Conservation (phyloP, 2,113 vertebrate species). For the Gambusia affinis region DNA sequence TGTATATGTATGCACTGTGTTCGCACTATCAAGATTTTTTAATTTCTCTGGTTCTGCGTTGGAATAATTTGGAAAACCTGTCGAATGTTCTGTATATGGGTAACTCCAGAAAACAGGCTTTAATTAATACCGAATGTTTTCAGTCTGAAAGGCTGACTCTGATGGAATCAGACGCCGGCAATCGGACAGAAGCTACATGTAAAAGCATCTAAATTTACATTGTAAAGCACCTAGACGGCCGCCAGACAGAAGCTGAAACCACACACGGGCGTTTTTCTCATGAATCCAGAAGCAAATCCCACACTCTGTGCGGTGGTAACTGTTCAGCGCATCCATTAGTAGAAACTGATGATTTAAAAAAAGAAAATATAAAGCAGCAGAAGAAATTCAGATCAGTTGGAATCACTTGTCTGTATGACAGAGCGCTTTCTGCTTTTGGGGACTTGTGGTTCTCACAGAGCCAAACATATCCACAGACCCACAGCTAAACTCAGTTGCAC, state of each 20-base stretch:
- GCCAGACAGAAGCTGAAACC: constrained; percentile 83
- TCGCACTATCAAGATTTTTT: constrained; percentile 67
- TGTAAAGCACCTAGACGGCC: constrained; percentile 48
- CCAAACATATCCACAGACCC: constrained; percentile 58
- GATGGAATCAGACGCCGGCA: constrained; percentile 49
- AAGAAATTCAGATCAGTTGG: constrained; percentile 52
- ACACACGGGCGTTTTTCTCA: constrained; percentile 55
- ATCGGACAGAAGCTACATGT: constrained; percentile 57
- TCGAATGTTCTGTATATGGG: constrained; percentile 77
- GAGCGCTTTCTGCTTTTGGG: constrained; percentile 62
- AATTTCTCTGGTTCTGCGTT: constrained; percentile 58
- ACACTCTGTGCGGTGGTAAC: constrained; percentile 95
- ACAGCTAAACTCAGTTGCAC: constrained; percentile 83
- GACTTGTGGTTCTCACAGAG: constrained; percentile 53
- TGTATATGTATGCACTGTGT: constrained; percentile 80
- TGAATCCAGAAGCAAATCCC: constrained; percentile 59
- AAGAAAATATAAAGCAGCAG: not conserved
- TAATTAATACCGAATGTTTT: constrained; percentile 75
- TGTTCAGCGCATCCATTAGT: constrained; percentile 84
- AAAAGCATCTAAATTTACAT: constrained; percentile 54
- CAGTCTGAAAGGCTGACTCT: constrained; percentile 57
- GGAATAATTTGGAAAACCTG: constrained; percentile 73
- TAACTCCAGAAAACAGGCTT: constrained; percentile 76
- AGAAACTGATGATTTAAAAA: constrained; percentile 18
- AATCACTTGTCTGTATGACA: constrained; percentile 68